Evolutionary conservation across 23 tunicate genomes (phyloP), one percentile per base, ranked within the genome.

Genomic region (Ascidia mentula): DNA sequence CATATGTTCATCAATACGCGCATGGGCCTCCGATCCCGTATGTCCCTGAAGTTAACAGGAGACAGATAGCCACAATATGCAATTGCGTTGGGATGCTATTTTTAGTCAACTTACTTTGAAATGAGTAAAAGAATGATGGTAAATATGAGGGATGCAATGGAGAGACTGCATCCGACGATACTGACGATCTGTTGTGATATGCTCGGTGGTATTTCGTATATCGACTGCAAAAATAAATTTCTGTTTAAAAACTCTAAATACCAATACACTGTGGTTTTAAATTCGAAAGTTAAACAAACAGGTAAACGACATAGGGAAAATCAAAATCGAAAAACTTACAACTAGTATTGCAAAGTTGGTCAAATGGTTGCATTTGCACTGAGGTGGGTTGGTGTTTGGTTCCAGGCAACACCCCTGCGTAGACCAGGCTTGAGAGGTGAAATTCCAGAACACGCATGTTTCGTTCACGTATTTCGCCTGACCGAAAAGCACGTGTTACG

Each of bases 321-420:
- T n/a, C n/a, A n/a, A n/a, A n/a, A n/a, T n/a, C n/a, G n/a, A 20
- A 53, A 20, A 20, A 26, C 65, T 53, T 76, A 87, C 92, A 77
- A 87, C 70, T 12, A 87, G 59, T 6, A 82, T n/a, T 15, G 86
- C 92, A 69, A 74, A 87, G 77, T 87, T 82, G 31, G 92, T 87
- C 42, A 87, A 42, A 69, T 87, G 92, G 59, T 82, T 40, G 36
- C 92, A 87, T 45, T 40, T 37, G 45, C 92, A 87, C 28, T 28
- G 36, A 18, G 92, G 79, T 59, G 78, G 73, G 35, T 46, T 37
- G 6, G 74, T 15, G 60, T 31, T 31, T 32, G 40, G 37, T 1
- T 35, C 78, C 9, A 81, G 40, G 69, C 81, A 81, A 46, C 92
- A 87, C 32, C 92, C 92, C 70, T 87, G 46, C 18, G 40, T 46